Evolutionary conservation across 2,888 invertebrate species (phyloP).

Genomic region (Archips xylosteana): DNA sequence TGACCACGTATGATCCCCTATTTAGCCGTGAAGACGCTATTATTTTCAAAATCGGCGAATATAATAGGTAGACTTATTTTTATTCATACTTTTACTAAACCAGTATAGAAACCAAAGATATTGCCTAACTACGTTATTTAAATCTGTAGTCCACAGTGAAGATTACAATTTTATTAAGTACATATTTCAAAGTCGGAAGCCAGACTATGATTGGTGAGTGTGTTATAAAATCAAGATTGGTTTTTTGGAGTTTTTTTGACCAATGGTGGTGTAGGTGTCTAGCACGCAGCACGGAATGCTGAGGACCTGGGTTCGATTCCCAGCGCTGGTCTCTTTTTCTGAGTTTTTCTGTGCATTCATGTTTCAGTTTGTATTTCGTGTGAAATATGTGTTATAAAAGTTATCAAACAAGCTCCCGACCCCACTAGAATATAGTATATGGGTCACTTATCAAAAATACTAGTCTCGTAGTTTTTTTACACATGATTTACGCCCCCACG

Average conservation of each 20-base stretch:
- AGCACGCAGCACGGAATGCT: too few relatives aligned
- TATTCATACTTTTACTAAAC: not conserved
- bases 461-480: conserved; percentile 12
- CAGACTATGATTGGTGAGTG: not conserved
- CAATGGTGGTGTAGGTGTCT: too few relatives aligned
- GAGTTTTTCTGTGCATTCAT: too few relatives aligned
- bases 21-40: conserved; percentile 54
- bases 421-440: not conserved
- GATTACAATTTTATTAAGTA: too few relatives aligned
- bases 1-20: conserved; percentile 45
- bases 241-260: too few relatives aligned
- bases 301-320: too few relatives aligned
- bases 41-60: not conserved
- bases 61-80: not conserved
- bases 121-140: too few relatives aligned
- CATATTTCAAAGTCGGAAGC: not conserved
- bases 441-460: conserved; percentile 10
- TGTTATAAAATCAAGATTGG: too few relatives aligned
- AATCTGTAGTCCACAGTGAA: too few relatives aligned
- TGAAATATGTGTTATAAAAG: not conserved
- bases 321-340: too few relatives aligned
- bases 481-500: conserved; percentile 26
- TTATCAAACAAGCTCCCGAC: conserved; percentile 24
- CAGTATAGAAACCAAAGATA: too few relatives aligned
- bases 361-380: too few relatives aligned